A percentile compares a stretch with the other conserved stretches of the same genome.
These are phyloP conservation scores for Tautogolabrus adspersus DNA, from an alignment of 2,113 vertebrate species.

Conservation along the genomic window DNA sequence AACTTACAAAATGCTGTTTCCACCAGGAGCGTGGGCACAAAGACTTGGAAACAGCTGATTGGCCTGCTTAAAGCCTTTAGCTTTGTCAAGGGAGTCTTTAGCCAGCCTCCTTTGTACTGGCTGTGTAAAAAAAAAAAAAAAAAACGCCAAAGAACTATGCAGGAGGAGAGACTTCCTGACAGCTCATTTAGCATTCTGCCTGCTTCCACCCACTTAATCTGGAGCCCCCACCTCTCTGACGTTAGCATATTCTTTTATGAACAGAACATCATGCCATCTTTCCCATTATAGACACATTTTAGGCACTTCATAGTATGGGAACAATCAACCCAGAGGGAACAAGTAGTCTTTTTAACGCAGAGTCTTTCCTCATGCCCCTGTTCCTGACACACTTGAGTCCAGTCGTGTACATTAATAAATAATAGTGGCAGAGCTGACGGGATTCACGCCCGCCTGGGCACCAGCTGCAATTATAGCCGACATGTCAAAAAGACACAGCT, in stretches of 20 bases:
- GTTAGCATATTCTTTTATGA: slow-evolving; percentile 44
- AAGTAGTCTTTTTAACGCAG: slow-evolving; percentile 38
- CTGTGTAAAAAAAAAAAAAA: slow-evolving; percentile 50
- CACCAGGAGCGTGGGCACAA: slow-evolving; percentile 46
- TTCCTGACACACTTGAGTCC: slow-evolving; percentile 51
- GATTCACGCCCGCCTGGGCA: slow-evolving; percentile 70
- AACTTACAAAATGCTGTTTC: slow-evolving; percentile 45
- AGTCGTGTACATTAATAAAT: slow-evolving; percentile 74
- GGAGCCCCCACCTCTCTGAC: slow-evolving; percentile 53
- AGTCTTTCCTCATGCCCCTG: slow-evolving; percentile 11
- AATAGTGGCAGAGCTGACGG: slow-evolving; percentile 57
- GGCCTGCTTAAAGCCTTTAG: slow-evolving; percentile 48
- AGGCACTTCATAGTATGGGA: slow-evolving; percentile 21
- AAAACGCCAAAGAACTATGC: slow-evolving; percentile 51
- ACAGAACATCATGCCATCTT: slow-evolving; percentile 48
- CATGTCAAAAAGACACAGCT: slow-evolving; percentile 53
- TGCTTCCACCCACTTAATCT: slow-evolving; percentile 63
- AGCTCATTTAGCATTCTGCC: slow-evolving; percentile 74
- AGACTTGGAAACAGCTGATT: slow-evolving; percentile 60
- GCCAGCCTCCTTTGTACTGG: slow-evolving; percentile 40
- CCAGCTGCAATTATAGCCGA: slow-evolving; percentile 62
- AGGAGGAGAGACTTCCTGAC: slow-evolving; percentile 64
- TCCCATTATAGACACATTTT: slow-evolving; percentile 54
- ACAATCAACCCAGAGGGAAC: slow-evolving; percentile 35
- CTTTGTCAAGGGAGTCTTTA: slow-evolving; percentile 65